phyloP scores from a whole-genome alignment of 2,797 vertebrate genomes.

The Melanotaenia trifasciata region DNA sequence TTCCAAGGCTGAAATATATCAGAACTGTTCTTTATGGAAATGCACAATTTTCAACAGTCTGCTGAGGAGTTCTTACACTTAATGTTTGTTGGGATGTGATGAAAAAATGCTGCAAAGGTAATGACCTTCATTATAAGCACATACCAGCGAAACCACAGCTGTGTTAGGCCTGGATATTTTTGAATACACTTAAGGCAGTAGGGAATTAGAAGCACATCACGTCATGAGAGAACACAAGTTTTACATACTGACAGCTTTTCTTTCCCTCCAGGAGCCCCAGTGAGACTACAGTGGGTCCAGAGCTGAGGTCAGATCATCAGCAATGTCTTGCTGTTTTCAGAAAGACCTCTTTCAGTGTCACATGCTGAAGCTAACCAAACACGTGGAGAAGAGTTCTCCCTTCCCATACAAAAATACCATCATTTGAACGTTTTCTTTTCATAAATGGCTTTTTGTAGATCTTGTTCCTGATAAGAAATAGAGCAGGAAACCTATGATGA shows the following conservation, averaged over 20 bases:
- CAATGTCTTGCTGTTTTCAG: constrained; percentile 60
- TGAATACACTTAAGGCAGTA: constrained; percentile 41
- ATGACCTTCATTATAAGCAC: constrained; percentile 55
- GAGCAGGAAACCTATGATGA: constrained; percentile 23
- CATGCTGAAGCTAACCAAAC: constrained; percentile 56
- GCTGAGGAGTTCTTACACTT: constrained; percentile 10
- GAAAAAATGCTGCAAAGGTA: constrained; percentile 59
- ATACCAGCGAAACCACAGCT: constrained; percentile 67
- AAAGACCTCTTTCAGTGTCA: constrained; percentile 46
- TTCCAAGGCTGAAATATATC: background rate
- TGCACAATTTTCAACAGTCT: background rate
- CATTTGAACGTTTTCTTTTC: constrained; percentile 31
- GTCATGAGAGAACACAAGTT: constrained; percentile 34
- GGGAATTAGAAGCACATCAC: constrained; percentile 25
- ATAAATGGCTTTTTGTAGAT: constrained; percentile 33
- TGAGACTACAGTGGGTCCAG: constrained; percentile 33
- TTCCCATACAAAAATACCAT: constrained; percentile 50
- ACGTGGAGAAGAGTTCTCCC: constrained; percentile 28
- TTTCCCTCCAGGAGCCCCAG: constrained; percentile 38
- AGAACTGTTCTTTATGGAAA: too few species aligned
- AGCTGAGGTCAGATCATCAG: constrained; percentile 34
- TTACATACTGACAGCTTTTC: constrained; percentile 41
- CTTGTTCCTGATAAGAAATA: constrained; percentile 37
- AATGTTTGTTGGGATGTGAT: constrained; percentile 51
- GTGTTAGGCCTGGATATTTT: constrained; percentile 44